These are phyloP conservation scores for Pteropus alecto DNA, from an alignment of 2,113 vertebrate genomes.

Conservation along the genomic window DNA sequence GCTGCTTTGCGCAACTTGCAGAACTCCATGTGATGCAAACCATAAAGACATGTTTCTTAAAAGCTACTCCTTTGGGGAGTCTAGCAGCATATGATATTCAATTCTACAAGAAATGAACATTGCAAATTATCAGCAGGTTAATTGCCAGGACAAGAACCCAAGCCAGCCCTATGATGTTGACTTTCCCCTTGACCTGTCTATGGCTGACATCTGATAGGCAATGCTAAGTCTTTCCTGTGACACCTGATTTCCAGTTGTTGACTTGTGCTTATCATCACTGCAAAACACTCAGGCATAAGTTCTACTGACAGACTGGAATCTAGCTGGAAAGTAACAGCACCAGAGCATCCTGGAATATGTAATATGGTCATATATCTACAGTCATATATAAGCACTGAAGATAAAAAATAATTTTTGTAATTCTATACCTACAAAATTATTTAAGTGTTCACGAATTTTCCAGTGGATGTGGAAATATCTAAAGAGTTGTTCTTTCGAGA, in stretches of 20 bases:
- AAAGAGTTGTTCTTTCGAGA: not conserved
- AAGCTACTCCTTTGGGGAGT: conserved; percentile 47
- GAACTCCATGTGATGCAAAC: conserved; percentile 10
- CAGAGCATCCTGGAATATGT: not conserved
- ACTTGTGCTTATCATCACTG: conserved; percentile 19
- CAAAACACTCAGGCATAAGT: conserved; percentile 11
- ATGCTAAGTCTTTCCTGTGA: not conserved
- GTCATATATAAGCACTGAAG: not conserved
- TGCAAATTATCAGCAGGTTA: conserved; percentile 52
- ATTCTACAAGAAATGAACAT: conserved; percentile 8
- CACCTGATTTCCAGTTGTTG: conserved; percentile 40
- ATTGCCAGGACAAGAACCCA: conserved; percentile 47
- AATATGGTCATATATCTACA: not conserved
- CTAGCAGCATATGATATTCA: conserved; percentile 35
- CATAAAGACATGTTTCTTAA: conserved; percentile 53
- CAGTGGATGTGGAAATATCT: conserved; percentile 31
- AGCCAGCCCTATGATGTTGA: not conserved
- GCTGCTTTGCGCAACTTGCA: conserved; percentile 45
- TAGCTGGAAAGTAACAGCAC: not conserved
- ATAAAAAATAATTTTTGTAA: conserved; percentile 42
- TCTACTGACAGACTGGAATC: not conserved
- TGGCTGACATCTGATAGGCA: conserved; percentile 27
- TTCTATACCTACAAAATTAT: conserved; percentile 19
- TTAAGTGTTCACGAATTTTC: conserved; percentile 35
- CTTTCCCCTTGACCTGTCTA: not conserved